phyloP scores from a whole-genome alignment of 2,113 vertebrate species.

The Percopsis transmontana region DNA sequence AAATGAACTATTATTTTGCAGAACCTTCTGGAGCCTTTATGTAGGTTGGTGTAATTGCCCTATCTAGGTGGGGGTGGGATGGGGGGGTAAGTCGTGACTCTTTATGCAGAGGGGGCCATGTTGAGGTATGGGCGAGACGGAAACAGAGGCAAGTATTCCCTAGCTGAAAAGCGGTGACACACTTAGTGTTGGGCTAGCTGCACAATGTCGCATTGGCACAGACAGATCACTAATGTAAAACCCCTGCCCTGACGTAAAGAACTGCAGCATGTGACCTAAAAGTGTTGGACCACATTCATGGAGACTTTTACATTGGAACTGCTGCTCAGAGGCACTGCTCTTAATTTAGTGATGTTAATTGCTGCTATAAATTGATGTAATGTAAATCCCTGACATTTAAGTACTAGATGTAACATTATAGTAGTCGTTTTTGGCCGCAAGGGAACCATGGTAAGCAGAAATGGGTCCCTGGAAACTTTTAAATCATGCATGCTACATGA shows the following conservation, averaged over 20 bases:
- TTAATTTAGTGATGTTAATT: no score
- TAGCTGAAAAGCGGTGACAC: constrained; percentile 41
- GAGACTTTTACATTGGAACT: background rate
- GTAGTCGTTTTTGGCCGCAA: no score
- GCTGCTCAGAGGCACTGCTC: background rate
- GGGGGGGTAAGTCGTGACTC: constrained; percentile 5
- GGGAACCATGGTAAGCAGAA: no score
- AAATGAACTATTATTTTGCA: background rate
- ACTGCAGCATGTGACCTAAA: background rate
- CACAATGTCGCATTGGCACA: constrained; percentile 1
- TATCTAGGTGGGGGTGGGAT: constrained; percentile 10
- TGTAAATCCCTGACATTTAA: no score
- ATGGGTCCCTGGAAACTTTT: no score
- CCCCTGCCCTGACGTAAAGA: background rate
- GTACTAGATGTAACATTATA: no score
- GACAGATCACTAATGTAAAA: background rate
- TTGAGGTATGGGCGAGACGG: constrained; percentile 13
- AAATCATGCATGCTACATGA: no score
- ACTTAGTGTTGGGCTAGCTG: constrained; percentile 32
- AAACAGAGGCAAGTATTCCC: constrained; percentile 36
- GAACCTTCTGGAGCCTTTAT: constrained; percentile 10
- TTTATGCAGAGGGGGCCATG: constrained; percentile 14
- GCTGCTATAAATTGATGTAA: no score
- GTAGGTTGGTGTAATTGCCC: constrained; percentile 23
- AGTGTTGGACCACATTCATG: background rate